Conservation (phyloP, 2,888 invertebrate genomes). For the Pegoplata infirma region DNA sequence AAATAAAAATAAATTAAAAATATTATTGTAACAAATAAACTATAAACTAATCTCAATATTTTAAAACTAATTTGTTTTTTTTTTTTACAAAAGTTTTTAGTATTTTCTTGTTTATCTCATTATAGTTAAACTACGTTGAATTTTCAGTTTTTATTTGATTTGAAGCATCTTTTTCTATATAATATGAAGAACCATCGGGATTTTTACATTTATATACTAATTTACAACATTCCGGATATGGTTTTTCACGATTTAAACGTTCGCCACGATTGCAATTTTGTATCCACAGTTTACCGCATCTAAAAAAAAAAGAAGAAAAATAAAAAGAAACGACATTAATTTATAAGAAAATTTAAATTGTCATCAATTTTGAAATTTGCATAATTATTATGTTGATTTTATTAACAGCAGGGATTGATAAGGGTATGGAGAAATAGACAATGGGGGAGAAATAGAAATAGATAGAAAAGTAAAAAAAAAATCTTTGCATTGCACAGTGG, state of each 20-base stretch:
- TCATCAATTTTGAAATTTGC: not conserved
- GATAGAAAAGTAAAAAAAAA: not conserved
- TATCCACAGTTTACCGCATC: constrained; percentile 73
- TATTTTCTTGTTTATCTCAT: no score
- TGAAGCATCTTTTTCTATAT: constrained; percentile 69
- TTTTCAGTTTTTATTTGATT: constrained; percentile 59
- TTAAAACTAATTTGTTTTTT: not conserved
- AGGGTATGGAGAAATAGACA: no score
- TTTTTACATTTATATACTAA: constrained; percentile 74
- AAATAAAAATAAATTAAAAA: not conserved
- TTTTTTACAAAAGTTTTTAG: not conserved
- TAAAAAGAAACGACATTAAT: constrained; percentile 11
- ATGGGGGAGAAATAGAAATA: no score
- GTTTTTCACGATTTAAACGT: constrained; percentile 69
- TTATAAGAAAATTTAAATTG: not conserved
- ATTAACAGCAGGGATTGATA: not conserved
- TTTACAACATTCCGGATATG: constrained; percentile 74
- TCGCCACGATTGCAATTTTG: constrained; percentile 74
- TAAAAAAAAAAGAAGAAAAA: constrained; percentile 52
- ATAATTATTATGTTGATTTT: no score
- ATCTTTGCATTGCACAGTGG: not conserved
- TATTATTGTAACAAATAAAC: not conserved
- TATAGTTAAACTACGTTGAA: constrained; percentile 63
- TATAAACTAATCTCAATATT: not conserved
- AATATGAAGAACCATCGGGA: constrained; percentile 70